These are phyloP conservation scores for Synergus japonicus DNA, from an alignment of 2,888 invertebrate species.

Conservation along the genomic window DNA sequence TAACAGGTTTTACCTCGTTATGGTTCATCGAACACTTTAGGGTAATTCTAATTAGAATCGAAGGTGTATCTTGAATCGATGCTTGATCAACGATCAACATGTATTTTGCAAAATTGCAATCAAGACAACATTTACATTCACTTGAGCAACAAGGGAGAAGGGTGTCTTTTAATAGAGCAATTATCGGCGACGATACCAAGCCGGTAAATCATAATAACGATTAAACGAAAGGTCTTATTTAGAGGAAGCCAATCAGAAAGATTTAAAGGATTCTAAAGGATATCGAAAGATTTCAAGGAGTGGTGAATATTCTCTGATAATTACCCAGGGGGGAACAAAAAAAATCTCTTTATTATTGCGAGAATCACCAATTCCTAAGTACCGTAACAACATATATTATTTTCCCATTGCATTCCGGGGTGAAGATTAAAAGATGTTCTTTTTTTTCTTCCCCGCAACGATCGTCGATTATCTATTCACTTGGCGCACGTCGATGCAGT, in stretches of 20 bases:
- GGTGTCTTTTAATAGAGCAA: conserved; percentile 9
- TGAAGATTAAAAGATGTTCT: not conserved
- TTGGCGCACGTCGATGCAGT: conserved; percentile 9
- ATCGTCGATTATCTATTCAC: conserved; percentile 34
- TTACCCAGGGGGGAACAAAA: no score
- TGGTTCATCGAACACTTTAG: conserved; percentile 41
- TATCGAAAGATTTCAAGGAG: no score
- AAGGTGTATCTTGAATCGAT: not conserved
- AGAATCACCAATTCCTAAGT: not conserved
- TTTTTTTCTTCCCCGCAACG: not conserved
- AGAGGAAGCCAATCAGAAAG: not conserved
- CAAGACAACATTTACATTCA: conserved; percentile 10
- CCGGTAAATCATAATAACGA: not conserved
- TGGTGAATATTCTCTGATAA: no score
- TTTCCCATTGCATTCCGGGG: conserved; percentile 31
- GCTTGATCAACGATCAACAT: not conserved
- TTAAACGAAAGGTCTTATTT: no score
- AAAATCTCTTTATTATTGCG: no score
- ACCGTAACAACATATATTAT: not conserved
- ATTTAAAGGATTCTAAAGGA: no score
- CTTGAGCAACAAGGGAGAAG: not conserved
- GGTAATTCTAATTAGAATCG: conserved; percentile 38
- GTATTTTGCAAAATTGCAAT: conserved; percentile 14
- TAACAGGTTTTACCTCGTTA: conserved; percentile 55
- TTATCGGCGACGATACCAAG: not conserved